Conservation (phyloP, 92 coral and sea anemone species). For the Palythoa grandiflora region DNA sequence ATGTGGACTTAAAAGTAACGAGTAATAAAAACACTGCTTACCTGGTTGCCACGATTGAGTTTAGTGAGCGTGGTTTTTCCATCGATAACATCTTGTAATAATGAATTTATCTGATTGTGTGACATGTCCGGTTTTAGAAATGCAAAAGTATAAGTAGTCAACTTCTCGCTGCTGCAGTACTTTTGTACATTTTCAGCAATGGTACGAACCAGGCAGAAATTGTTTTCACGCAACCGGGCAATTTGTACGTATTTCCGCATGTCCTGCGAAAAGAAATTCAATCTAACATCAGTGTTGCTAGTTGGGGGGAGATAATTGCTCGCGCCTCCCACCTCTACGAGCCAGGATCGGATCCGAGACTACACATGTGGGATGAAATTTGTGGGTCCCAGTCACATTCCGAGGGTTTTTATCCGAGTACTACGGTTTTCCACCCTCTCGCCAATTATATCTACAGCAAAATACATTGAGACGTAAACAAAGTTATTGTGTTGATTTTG, state of each 20-base stretch:
- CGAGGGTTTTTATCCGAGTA: too few relatives aligned
- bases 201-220: neutral
- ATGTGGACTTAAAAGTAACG: too few relatives aligned
- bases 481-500: too few relatives aligned
- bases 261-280: neutral
- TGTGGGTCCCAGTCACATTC: too few relatives aligned
- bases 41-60: neutral
- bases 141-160: neutral
- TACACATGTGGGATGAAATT: too few relatives aligned
- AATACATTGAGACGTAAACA: too few relatives aligned
- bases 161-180: neutral
- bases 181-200: neutral
- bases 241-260: neutral
- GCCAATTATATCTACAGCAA: too few relatives aligned
- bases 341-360: too few relatives aligned
- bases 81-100: neutral
- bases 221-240: neutral
- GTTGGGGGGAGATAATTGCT: too few relatives aligned
- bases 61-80: neutral
- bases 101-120: neutral
- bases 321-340: too few relatives aligned
- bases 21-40: neutral
- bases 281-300: neutral
- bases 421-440: too few relatives aligned
- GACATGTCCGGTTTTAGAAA: neutral